Base-by-base conservation (phyloP, 2,797 vertebrate genomes). In the Triplophysa bombifrons region DNA sequence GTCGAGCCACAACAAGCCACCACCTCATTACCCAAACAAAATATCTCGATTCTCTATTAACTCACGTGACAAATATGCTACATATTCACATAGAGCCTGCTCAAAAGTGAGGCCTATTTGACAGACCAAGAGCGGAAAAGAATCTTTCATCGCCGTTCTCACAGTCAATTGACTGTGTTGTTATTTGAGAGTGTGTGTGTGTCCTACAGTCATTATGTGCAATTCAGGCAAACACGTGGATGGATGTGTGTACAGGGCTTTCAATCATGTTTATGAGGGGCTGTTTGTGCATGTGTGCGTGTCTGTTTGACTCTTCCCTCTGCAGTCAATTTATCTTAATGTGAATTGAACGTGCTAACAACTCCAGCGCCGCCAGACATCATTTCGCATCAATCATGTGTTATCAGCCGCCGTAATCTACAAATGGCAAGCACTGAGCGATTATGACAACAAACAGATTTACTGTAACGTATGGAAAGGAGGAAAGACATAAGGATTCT, bases 301-400 rank as follows among this genome's bases (percentile, higher is more conserved):
- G 65, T 81, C 56, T 66, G 72, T 46, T 25, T 48, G 74, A 71
- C 68, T 74, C 74, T 63, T 80, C 17, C 41, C 73, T 69, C 73
- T 78, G 80, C 78, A 74, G 70, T 81, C 75, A 80, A 83, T 83
- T 87, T 84, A 85, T 85, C 83, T 84, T 86, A 81, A 86, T 84
- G 78, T 73, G 80, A 84, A 72, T 44, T 84, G 84, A 85, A 84
- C 30, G 67, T 53, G 74, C 70, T 85, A 79, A 83, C 68, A 82
- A 77, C 80, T 51, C 71, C 72, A 38, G 63, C 30, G 10, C 68
- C 69, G 27, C 58, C 78, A 64, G 80, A 82, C 74, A 82, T 72
- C 53, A 74, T 81, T 81, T 80, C 48, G 64, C 76, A 81, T 84
- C 76, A 81, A 85, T 84, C 73, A 84, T 72, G 44, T 48, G 22